Evolutionary conservation across 2,113 vertebrate species (phyloP).

Genomic region (Neopipo cinnamomea): DNA sequence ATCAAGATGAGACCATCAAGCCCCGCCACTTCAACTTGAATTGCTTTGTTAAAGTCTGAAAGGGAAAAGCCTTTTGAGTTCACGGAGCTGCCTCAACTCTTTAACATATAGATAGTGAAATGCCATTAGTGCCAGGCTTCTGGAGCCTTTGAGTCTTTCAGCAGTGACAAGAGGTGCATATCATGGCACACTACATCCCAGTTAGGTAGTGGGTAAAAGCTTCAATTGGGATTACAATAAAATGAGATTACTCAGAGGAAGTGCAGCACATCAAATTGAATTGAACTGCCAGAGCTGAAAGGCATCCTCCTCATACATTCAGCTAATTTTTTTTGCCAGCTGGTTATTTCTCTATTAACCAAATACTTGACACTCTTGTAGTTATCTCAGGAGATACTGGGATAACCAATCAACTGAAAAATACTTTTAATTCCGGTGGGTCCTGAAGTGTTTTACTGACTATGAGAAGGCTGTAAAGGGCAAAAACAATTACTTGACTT

Average conservation of each 20-base stretch:
- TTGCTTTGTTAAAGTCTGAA: constrained; percentile 67
- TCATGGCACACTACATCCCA: constrained; percentile 46
- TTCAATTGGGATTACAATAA: constrained; percentile 64
- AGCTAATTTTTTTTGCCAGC: constrained; percentile 52
- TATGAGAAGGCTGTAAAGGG: neutral
- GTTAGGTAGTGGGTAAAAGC: constrained; percentile 63
- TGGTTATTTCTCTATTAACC: constrained; percentile 60
- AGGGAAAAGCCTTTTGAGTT: constrained; percentile 65
- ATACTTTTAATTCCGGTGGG: neutral
- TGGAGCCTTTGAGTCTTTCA: constrained; percentile 64
- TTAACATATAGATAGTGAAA: constrained; percentile 69
- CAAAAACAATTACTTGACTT: neutral
- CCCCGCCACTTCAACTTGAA: constrained; percentile 59
- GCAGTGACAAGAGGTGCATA: constrained; percentile 49
- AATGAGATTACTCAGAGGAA: constrained; percentile 62
- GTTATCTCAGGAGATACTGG: neutral
- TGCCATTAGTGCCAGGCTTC: constrained; percentile 62
- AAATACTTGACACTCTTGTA: constrained; percentile 15
- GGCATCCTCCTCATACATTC: constrained; percentile 7
- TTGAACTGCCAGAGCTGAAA: constrained; percentile 61
- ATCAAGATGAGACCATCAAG: constrained; percentile 59
- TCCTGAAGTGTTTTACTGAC: constrained; percentile 5
- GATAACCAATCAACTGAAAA: constrained; percentile 38
- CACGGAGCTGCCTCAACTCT: constrained; percentile 58
- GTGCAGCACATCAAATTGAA: constrained; percentile 62